Conservation (phyloP, 2,888 invertebrate genomes). For the Lucinisca nassula region DNA sequence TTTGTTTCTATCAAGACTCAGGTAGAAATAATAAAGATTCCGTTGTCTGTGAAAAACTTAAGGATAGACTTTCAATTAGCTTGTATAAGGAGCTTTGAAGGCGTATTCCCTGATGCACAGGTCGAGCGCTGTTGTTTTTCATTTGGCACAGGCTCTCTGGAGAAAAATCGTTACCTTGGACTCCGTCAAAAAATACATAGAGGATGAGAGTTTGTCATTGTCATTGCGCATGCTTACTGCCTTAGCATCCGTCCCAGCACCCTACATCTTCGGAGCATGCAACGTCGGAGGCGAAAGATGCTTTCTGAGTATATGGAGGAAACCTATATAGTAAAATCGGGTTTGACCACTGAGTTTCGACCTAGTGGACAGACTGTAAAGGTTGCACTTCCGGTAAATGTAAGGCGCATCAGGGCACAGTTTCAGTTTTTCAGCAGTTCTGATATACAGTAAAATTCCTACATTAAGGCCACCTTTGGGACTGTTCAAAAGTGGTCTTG, state of each 20-base stretch:
- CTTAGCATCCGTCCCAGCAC: not conserved
- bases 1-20: not conserved
- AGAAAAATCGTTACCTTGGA: not conserved
- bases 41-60: not conserved
- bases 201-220: not conserved
- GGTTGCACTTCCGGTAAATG: no score
- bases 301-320: not conserved
- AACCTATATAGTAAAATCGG: not conserved
- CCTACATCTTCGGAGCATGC: no score
- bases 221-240: not conserved
- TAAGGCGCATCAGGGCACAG: no score
- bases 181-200: not conserved
- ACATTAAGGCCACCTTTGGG: no score
- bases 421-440: no score
- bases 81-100: not conserved
- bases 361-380: not conserved
- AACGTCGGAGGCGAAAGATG: not conserved
- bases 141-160: no score
- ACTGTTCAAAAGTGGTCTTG: no score
- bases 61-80: not conserved
- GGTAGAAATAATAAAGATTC: not conserved
- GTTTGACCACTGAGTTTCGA: conserved; percentile 2
- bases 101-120: not conserved
- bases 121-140: not conserved
- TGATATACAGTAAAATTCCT: no score